phyloP scores from a whole-genome alignment of 2,113 vertebrate species.

The Corythornis madagascariensis region DNA sequence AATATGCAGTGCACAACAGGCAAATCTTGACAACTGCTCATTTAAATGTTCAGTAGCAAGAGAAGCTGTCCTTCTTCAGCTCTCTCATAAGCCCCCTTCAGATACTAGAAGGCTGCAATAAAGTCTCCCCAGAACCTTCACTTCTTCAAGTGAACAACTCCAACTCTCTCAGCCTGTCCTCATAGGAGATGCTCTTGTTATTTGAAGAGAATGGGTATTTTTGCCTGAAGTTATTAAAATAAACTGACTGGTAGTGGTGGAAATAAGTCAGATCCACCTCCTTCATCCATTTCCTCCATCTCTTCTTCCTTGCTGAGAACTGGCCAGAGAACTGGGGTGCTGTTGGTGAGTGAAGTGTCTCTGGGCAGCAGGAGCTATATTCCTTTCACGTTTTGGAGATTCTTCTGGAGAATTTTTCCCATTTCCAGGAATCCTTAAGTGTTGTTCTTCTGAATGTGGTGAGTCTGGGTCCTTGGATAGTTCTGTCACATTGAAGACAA shows the following conservation, averaged over 20 bases:
- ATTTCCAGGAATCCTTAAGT: background rate
- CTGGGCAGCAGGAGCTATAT: background rate
- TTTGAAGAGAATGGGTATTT: background rate
- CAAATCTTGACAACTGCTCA: background rate
- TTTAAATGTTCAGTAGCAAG: background rate
- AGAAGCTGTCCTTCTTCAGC: too few relatives aligned
- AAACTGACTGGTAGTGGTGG: background rate
- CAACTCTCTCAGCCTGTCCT: too few relatives aligned
- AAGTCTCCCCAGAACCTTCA: too few relatives aligned
- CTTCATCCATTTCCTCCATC: background rate
- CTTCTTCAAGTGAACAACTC: too few relatives aligned
- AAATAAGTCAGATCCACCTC: background rate
- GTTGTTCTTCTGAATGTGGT: background rate
- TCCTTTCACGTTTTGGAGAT: background rate
- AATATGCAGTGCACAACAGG: background rate
- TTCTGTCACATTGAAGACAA: background rate
- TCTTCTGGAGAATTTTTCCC: background rate
- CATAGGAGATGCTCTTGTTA: background rate
- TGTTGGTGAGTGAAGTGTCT: background rate
- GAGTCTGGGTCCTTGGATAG: background rate
- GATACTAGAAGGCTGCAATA: too few relatives aligned
- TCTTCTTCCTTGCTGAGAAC: background rate
- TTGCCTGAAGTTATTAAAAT: background rate
- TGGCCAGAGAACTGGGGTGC: too few relatives aligned
- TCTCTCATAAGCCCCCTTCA: too few relatives aligned